Percentiles rank a stretch among this genome's conserved stretches.
Evolutionary conservation across 53 echinoderm and acorn worm species (phyloP).

Genomic region (Echinarachnius parma): DNA sequence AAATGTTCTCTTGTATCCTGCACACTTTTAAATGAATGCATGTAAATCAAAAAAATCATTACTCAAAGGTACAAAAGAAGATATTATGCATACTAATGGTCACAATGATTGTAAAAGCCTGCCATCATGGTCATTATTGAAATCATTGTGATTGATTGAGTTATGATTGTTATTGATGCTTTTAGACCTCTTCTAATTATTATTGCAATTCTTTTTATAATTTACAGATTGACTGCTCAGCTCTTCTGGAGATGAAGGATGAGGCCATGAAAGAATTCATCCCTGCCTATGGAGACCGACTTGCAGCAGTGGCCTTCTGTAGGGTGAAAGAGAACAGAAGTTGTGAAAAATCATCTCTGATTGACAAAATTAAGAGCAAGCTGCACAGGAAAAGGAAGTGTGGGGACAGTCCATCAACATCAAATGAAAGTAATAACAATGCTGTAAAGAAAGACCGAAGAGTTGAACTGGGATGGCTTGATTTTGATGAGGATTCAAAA

Average conservation of each 20-base stretch:
- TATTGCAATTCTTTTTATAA: not conserved
- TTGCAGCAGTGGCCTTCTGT: conserved; percentile 39
- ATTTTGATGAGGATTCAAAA: conserved; percentile 10
- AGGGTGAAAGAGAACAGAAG: conserved; percentile 4
- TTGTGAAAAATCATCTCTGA: not conserved
- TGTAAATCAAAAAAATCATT: too few relatives aligned
- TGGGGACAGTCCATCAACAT: not conserved
- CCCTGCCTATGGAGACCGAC: conserved; percentile 35
- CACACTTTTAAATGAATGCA: too few relatives aligned
- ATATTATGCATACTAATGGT: too few relatives aligned
- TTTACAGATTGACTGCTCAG: not conserved
- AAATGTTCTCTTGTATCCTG: too few relatives aligned
- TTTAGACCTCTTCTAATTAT: not conserved
- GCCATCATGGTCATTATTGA: too few relatives aligned
- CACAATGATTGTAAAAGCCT: too few relatives aligned
- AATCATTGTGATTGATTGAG: too few relatives aligned
- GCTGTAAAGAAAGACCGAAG: conserved; percentile 11
- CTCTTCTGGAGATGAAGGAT: conserved; percentile 22
- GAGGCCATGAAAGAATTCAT: conserved; percentile 31
- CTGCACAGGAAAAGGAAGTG: not conserved
- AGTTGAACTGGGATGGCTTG: conserved; percentile 42
- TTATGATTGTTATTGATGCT: too few relatives aligned
- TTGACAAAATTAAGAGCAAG: not conserved
- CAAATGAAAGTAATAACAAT: conserved; percentile 14
- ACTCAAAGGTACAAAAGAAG: too few relatives aligned